phyloP scores from a whole-genome alignment of 2,113 vertebrate genomes.

The Gyps fulvus region DNA sequence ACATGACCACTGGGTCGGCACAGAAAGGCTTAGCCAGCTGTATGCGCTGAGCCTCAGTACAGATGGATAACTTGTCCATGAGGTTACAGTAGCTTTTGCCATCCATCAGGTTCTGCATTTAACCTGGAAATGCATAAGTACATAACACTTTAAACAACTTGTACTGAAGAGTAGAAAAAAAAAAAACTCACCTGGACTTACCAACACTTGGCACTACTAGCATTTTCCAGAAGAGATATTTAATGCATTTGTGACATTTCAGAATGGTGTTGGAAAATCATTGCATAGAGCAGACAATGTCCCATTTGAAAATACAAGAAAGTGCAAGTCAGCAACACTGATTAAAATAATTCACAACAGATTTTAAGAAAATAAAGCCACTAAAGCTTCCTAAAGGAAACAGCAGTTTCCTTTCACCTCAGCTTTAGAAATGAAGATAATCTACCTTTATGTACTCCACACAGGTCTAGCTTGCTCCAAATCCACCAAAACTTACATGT shows the following conservation, averaged over 20 bases:
- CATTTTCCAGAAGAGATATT: background rate
- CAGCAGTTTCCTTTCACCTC: background rate
- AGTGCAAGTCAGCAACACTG: background rate
- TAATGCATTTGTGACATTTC: background rate
- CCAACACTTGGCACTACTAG: background rate
- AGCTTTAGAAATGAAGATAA: background rate
- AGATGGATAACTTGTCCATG: conserved; percentile 37
- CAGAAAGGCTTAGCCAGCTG: conserved; percentile 61
- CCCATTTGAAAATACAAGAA: background rate
- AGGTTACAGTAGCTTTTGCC: conserved; percentile 41
- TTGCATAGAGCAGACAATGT: background rate
- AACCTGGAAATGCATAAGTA: conserved; percentile 60
- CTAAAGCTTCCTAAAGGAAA: background rate
- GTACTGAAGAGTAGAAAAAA: background rate
- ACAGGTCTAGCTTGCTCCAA: background rate
- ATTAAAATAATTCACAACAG: background rate
- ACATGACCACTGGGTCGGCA: conserved; percentile 52
- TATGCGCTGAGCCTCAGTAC: conserved; percentile 47
- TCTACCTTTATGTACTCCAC: background rate
- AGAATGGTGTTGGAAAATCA: background rate
- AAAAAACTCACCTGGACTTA: background rate
- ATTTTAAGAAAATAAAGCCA: background rate
- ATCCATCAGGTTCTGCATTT: conserved; percentile 58
- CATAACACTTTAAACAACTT: background rate
- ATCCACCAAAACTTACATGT: background rate